Evolutionary conservation across 1,140 invertebrate genomes (phyloP).

Genomic region (Apis florea): DNA sequence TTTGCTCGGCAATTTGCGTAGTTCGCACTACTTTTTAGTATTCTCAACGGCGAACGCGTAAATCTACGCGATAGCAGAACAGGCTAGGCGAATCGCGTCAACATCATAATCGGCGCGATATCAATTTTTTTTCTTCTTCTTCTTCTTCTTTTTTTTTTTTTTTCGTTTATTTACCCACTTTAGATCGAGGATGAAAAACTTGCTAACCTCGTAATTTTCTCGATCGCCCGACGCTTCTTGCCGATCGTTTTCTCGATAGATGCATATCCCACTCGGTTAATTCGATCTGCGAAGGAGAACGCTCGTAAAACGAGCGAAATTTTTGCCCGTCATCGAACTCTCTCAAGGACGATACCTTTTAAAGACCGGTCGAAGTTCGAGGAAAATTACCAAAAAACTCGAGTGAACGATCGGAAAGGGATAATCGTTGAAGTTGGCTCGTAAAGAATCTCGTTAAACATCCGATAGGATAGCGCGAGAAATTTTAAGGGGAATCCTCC

Average conservation of each 20-base stretch:
- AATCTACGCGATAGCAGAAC: slow-evolving; percentile 6
- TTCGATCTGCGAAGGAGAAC: slow-evolving; percentile 7
- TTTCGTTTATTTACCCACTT: background rate
- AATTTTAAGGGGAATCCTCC: background rate
- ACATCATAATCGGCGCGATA: slow-evolving; percentile 23
- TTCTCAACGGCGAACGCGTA: background rate
- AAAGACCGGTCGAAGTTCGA: background rate
- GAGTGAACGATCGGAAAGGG: background rate
- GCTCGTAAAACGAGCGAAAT: slow-evolving; percentile 24
- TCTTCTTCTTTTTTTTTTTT: background rate
- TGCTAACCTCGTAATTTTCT: slow-evolving; percentile 40
- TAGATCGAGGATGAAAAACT: slow-evolving; percentile 20
- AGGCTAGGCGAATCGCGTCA: slow-evolving; percentile 5
- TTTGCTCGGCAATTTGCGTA: slow-evolving; percentile 17
- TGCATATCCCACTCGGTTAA: background rate
- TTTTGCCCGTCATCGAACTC: background rate
- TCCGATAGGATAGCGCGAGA: background rate
- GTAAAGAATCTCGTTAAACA: slow-evolving; percentile 8
- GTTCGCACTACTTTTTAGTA: slow-evolving; percentile 25
- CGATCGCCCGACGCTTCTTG: slow-evolving; percentile 16
- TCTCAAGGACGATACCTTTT: background rate
- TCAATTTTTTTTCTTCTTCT: background rate
- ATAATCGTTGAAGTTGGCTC: background rate
- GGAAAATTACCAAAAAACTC: background rate
- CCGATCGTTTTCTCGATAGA: slow-evolving; percentile 26